These are phyloP conservation scores for Parus major DNA, from an alignment of 2,113 vertebrate species.

Conservation along the genomic window DNA sequence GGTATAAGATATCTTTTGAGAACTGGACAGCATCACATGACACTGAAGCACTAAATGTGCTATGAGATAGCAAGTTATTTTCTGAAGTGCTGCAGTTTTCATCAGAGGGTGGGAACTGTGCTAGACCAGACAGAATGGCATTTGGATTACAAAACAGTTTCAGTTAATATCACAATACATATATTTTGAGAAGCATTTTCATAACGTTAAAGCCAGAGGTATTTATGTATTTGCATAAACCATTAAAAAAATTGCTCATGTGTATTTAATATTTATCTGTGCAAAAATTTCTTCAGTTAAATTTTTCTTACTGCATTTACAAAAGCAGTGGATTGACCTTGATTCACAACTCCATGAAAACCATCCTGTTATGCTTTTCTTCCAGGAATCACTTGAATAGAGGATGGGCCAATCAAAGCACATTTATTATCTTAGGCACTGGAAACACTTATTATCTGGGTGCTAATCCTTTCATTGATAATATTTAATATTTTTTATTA, in stretches of 20 bases:
- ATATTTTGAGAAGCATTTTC: not conserved
- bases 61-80: not conserved
- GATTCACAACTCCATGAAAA: not conserved
- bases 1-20: not conserved
- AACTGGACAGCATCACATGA: not conserved
- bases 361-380: not conserved
- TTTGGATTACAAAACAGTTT: not conserved
- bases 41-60: not conserved
- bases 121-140: not conserved
- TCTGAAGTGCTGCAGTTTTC: not conserved
- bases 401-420: not conserved
- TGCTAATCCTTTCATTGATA: not conserved
- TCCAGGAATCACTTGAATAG: not conserved
- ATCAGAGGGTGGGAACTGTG: not conserved
- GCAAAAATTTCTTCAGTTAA: not conserved
- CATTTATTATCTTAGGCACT: not conserved
- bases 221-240: not conserved
- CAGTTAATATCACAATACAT: not conserved
- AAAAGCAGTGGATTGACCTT: not conserved
- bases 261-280: not conserved
- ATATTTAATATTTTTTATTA: not conserved
- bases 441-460: not conserved
- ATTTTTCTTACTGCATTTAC: not conserved
- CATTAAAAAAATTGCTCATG: not conserved
- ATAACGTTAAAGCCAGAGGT: not conserved